A percentile compares a stretch with the other conserved stretches of the same genome.
phyloP scores from a whole-genome alignment of 2,113 vertebrate species.

The Zosterops hypoxanthus region DNA sequence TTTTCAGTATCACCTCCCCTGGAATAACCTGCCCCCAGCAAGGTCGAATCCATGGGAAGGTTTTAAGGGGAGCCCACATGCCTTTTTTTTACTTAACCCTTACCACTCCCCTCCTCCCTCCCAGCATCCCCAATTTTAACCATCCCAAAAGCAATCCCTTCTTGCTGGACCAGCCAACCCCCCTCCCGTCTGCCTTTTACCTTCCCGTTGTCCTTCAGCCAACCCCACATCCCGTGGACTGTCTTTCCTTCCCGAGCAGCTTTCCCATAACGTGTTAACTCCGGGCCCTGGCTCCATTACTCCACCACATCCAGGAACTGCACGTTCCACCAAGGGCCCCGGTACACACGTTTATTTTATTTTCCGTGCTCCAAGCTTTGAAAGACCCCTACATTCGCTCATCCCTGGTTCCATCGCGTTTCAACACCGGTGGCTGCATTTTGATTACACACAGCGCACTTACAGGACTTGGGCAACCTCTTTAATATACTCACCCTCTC shows the following conservation, averaged over 20 bases:
- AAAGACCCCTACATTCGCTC: rapidly evolving
- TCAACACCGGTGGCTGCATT: rapidly evolving
- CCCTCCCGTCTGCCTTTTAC: rapidly evolving
- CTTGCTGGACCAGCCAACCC: background rate
- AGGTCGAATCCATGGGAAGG: rapidly evolving
- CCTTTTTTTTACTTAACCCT: rapidly evolving
- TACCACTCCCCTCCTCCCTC: rapidly evolving
- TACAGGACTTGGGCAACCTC: rapidly evolving
- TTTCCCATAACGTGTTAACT: rapidly evolving
- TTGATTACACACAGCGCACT: rapidly evolving
- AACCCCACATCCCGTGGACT: rapidly evolving
- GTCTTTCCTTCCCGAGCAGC: rapidly evolving
- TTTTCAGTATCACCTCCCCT: rapidly evolving
- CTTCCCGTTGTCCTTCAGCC: rapidly evolving
- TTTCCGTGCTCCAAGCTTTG: rapidly evolving
- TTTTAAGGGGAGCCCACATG: rapidly evolving
- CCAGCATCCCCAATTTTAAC: rapidly evolving
- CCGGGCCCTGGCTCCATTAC: rapidly evolving
- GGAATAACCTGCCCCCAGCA: rapidly evolving
- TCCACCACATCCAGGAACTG: rapidly evolving
- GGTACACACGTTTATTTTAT: no score
- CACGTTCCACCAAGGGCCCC: rapidly evolving
- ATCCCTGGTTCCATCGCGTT: rapidly evolving
- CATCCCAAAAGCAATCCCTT: background rate
- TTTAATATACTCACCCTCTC: background rate